phyloP scores from a whole-genome alignment of 2,797 vertebrate species.

The Molossus molossus region DNA sequence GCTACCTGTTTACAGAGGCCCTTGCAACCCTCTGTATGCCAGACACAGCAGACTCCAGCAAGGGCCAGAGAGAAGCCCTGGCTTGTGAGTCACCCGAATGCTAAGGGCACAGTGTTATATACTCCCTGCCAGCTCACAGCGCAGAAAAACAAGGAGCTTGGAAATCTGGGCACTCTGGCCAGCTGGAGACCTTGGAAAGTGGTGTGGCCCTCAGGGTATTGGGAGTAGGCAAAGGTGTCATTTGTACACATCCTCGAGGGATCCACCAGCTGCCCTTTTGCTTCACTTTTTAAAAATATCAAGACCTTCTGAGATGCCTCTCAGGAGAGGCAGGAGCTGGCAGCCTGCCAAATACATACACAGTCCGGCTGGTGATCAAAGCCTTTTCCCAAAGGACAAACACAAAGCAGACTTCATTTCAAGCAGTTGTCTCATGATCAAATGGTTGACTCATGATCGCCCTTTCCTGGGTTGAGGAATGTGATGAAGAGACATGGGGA shows the following conservation, averaged over 20 bases:
- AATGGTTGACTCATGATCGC: slow-evolving; percentile 12
- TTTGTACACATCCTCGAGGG: background rate
- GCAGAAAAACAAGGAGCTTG: background rate
- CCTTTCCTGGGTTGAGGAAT: slow-evolving; percentile 9
- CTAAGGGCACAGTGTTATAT: background rate
- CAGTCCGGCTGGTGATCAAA: slow-evolving; percentile 50
- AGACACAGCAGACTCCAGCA: background rate
- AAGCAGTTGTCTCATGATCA: background rate
- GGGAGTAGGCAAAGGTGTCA: background rate
- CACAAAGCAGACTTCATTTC: slow-evolving; percentile 57
- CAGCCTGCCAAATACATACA: slow-evolving; percentile 25
- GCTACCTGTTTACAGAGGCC: background rate
- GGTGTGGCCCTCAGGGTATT: background rate
- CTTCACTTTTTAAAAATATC: slow-evolving; percentile 33
- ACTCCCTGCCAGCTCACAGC: background rate
- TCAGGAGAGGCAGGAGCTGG: slow-evolving; percentile 28
- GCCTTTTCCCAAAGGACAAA: background rate
- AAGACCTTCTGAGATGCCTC: slow-evolving; percentile 24
- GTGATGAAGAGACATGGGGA: background rate
- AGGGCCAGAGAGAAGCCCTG: background rate
- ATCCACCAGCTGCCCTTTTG: slow-evolving; percentile 25
- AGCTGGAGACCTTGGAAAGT: background rate
- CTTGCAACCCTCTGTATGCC: background rate
- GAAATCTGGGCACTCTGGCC: background rate
- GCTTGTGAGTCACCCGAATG: background rate